Evolutionary conservation across 2,113 vertebrate species (phyloP), one percentile per base, ranked within the genome.

Genomic region (Indicator maculatus): DNA sequence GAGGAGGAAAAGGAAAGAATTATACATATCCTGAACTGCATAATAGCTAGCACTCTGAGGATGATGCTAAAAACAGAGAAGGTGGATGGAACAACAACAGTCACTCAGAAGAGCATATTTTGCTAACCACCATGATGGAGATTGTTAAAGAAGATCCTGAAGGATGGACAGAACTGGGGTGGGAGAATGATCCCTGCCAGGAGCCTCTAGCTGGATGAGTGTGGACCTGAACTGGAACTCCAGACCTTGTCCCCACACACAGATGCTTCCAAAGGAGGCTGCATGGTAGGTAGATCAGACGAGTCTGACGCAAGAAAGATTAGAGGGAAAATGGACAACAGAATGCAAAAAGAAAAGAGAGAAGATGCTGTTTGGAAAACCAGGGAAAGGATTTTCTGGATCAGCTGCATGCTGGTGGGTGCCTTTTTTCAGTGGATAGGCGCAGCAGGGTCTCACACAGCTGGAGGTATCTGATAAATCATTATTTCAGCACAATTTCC

Each of bases 401-500:
- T 92, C 82, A 80, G 36, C 41, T 58, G 7, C 1, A 0, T 87
- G 53, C 70, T 50, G 47, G 58, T 90, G 70, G 52, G 24, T 69
- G 59, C 53, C 58, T 95, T 44, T 70, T 14, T 71, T 72, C 50
- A 69, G 55, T 87, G 67, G 89, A 59, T 72, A 3, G 0, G 31
- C 26, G 0, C 84, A 69, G 73, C 53, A 86, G 65, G 52, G 39
- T 78, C 86, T 92, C 28, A 10, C 61, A 50, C n/a, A 85, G 81
- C 45, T 69, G 70, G 58, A 87, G 20, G 27, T 79, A 31, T 65
- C 61, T 76, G 53, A 78, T 50, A 90, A 90, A 92, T 45, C 1
- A 0, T 63, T 84, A 53, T 89, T 94, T 90, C 86, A 95, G 77
- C 71, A 92, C 58, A 55, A 84, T 92, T 89, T 94, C 50, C 71